Conservation (phyloP, 2,888 invertebrate genomes). For the Lepidonotus clava region DNA sequence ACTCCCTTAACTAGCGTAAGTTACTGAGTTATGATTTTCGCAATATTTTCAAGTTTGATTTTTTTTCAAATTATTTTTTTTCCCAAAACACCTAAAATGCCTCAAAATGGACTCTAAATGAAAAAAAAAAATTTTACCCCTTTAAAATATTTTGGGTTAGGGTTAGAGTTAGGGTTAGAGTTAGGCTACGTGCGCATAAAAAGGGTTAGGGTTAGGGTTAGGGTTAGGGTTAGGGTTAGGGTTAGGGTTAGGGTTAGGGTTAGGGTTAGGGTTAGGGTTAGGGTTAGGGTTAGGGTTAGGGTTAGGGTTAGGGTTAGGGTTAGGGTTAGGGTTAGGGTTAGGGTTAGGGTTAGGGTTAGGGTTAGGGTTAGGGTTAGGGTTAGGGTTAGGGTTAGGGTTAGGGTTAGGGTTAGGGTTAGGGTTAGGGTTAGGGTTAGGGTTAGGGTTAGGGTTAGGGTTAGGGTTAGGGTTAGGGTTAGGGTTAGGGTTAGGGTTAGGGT, state of each 20-base stretch:
- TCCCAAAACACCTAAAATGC: no score
- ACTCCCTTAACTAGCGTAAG: no score
- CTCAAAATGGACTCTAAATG: no score
- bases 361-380: conserved; percentile 63
- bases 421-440: conserved; percentile 59
- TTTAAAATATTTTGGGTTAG: no score
- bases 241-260: conserved; percentile 54
- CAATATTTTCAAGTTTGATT: no score
- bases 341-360: conserved; percentile 64
- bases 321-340: conserved; percentile 64
- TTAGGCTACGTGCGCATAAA: not conserved
- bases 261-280: conserved; percentile 54
- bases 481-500: conserved; percentile 47
- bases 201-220: conserved; percentile 32
- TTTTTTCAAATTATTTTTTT: no score
- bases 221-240: conserved; percentile 36
- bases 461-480: conserved; percentile 60
- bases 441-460: conserved; percentile 53
- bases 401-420: conserved; percentile 60
- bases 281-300: conserved; percentile 63
- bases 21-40: no score
- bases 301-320: conserved; percentile 66
- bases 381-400: conserved; percentile 64
- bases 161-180: conserved; percentile 30
- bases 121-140: no score